These are phyloP conservation scores for Athene cunicularia DNA, from an alignment of 2,113 vertebrate species.

Conservation along the genomic window DNA sequence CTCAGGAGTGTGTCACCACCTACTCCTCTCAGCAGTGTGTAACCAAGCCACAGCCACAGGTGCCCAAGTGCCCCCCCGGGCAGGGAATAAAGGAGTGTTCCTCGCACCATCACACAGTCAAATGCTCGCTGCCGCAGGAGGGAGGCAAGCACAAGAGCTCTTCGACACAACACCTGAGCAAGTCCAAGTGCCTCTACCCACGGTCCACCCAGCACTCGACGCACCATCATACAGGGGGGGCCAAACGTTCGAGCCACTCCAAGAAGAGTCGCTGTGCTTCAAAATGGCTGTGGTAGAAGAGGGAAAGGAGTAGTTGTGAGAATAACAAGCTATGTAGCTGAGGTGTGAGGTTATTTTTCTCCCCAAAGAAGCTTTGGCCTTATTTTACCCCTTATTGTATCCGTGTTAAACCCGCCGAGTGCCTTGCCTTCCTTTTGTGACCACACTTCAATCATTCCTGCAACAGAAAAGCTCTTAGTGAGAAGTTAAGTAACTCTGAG, in stretches of 20 bases:
- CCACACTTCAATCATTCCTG: background rate
- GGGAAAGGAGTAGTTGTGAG: background rate
- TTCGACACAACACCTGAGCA: background rate
- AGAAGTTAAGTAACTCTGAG: background rate
- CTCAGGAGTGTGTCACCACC: background rate
- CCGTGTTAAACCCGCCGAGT: accelerated
- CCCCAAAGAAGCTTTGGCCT: background rate
- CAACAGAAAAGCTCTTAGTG: background rate
- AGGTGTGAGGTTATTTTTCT: background rate
- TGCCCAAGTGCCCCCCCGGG: background rate
- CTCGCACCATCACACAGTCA: accelerated
- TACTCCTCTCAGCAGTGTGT: background rate
- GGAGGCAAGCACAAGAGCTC: background rate
- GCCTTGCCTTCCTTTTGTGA: background rate
- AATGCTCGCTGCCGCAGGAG: background rate
- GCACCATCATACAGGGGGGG: accelerated
- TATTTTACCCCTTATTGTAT: background rate
- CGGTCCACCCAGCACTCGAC: background rate
- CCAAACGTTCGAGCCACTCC: background rate
- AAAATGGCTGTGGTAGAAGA: conserved; percentile 27
- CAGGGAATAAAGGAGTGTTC: background rate
- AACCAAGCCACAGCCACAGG: accelerated
- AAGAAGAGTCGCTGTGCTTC: conserved; percentile 19
- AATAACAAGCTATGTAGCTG: background rate
- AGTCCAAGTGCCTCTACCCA: background rate